phyloP scores from a whole-genome alignment of 2,113 vertebrate species.

The Lutjanus erythropterus region DNA sequence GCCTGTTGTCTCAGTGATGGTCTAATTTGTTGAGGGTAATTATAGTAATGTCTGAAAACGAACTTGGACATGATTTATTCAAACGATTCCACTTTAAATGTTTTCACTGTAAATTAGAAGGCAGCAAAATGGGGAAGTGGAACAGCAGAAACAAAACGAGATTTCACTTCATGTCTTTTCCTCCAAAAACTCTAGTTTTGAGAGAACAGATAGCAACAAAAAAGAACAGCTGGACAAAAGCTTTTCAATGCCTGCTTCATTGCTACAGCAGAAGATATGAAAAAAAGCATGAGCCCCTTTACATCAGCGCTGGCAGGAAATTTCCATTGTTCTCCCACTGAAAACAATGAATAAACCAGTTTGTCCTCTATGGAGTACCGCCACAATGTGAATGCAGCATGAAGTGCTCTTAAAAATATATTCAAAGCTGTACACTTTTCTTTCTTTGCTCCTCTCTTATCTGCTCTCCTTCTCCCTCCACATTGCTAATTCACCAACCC shows the following conservation, averaged over 20 bases:
- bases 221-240: conserved; percentile 28
- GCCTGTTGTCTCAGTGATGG: conserved; percentile 9
- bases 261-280: neutral
- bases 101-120: neutral
- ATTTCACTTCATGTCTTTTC: neutral
- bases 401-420: conserved; percentile 18
- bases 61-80: conserved; percentile 25
- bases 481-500: conserved; percentile 48
- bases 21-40: conserved; percentile 20
- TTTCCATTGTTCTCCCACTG: conserved; percentile 19
- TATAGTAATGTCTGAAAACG: conserved; percentile 36
- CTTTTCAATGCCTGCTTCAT: neutral
- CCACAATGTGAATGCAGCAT: conserved; percentile 6
- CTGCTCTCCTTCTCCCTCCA: conserved; percentile 22
- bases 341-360: conserved; percentile 12
- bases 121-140: neutral
- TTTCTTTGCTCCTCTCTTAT: conserved; percentile 24
- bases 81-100: neutral
- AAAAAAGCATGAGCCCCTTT: neutral
- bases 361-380: neutral
- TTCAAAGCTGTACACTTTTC: conserved; percentile 20
- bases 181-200: neutral
- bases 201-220: neutral
- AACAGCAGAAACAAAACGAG: neutral
- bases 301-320: neutral